Base-by-base conservation (phyloP, 2,888 invertebrate genomes). In the Papilio demoleus region DNA sequence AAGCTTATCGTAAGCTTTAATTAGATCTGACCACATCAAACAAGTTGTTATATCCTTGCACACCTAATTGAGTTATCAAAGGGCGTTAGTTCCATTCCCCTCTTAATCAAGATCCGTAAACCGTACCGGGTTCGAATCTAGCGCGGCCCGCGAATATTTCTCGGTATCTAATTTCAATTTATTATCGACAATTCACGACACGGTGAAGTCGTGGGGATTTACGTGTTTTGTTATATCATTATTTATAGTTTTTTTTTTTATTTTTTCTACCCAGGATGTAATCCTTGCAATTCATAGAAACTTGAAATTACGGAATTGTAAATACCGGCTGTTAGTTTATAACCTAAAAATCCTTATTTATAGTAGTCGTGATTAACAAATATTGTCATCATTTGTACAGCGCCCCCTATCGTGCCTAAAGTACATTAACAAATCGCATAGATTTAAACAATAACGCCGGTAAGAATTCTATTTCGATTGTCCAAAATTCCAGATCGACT, bases 41-140 rank as follows among this genome's bases (percentile, higher is more conserved):
- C 59, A n/a, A 4, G 47, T 66, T 59, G 14, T 8, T 24, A n/a
- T 38, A 60, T 68, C 60, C 65, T 64, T 68, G 65, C 59, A 47
- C 27, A 70, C 70, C 69, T 70, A 64, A 72, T 72, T 70, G 68
- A 71, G 71, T 67, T 72, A 72, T 68, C 71, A 71, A 79, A 78
- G 77, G 79, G 76, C 78, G 78, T 72, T 73, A 73, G 73, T 73
- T 74, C 73, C 73, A 73, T 72, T 72, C 74, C 74, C 71, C 67
- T 68, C 69, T 70, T 50, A 70, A 58, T 40, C 66, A 64, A 82
- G 80, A 81, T 81, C 81, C 82, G 80, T 72, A 71, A 76, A 73
- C 59, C 78, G 76, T 78, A 76, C 75, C 77, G 75, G 75, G 72
- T 75, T 72, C 63, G 59, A 70, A 71, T 72, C 70, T 70, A 71